A percentile compares a stretch with the other conserved stretches of the same genome.
Evolutionary conservation across 1,140 invertebrate species (phyloP).

Genomic region (Anthonomus grandis): DNA sequence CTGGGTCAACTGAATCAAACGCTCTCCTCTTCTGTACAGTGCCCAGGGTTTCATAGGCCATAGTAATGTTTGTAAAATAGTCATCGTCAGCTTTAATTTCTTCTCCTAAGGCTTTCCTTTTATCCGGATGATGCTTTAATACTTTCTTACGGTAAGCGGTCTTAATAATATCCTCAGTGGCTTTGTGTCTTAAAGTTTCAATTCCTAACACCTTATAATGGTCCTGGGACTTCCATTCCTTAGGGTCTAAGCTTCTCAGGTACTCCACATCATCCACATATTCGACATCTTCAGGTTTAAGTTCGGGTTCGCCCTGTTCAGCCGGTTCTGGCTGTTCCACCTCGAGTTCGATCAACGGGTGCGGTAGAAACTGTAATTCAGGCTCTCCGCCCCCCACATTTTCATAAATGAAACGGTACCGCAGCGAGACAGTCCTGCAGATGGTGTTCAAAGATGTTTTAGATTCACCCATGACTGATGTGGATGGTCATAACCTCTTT

Average conservation of each 20-base stretch:
- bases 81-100: constrained; percentile 83
- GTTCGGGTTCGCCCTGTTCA: constrained; percentile 46
- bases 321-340: constrained; percentile 32
- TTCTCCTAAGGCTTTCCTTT: constrained; percentile 84
- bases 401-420: constrained; percentile 44
- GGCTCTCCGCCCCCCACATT: constrained; percentile 31
- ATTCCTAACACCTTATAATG: constrained; percentile 94
- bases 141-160: constrained; percentile 90
- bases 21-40: constrained; percentile 77
- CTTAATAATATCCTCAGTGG: constrained; percentile 89
- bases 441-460: constrained; percentile 28
- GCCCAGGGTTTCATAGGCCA: constrained; percentile 90
- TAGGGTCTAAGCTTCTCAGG: constrained; percentile 87
- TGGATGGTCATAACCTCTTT: constrained; percentile 29
- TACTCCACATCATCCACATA: constrained; percentile 83
- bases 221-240: constrained; percentile 96
- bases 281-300: constrained; percentile 57
- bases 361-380: constrained; percentile 36
- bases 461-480: constrained; percentile 40
- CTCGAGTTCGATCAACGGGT: constrained; percentile 39
- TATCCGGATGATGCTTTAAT: constrained; percentile 96
- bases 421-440: constrained; percentile 40
- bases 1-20: constrained; percentile 95
- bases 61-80: constrained; percentile 99
- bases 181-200: constrained; percentile 67